Evolutionary conservation across 2,888 invertebrate species (phyloP), one percentile per base, ranked within the genome.

Genomic region (Eupeodes latifasciatus): DNA sequence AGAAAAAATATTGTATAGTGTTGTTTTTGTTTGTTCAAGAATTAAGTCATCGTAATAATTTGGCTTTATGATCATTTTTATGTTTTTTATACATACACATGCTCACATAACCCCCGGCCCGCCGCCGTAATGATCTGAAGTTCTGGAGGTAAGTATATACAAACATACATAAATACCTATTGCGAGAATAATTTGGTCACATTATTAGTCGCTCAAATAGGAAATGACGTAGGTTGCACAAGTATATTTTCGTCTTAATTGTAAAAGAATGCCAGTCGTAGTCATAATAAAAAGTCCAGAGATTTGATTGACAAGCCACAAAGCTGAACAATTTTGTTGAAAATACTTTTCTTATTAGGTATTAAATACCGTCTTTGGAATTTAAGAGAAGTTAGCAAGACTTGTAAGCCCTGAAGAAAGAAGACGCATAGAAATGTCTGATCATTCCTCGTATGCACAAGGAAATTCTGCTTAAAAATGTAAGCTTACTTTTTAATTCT

Each of bases 1-100:
- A 40, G 14, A 64, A 78, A 57, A 40, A 76, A 47, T 27, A 79
- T 76, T 59, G 34, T 61, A 14, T 57, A 12, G 4, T 77, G 72
- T 11, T 59, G 16, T 72, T 27, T 69, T n/a, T 61, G 16, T 47
- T 86, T 66, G 75, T 76, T 14, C 75, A 79, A 59, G 75, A 79
- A 79, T 79, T 66, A 79, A 80, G 71, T 47, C 49, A 66, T 77
- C 77, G 61, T 67, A n/a, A 34, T 62, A 57, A 64, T 72, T 34
- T 84, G 80, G 40, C 69, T 27, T 27, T 75, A 69, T 59, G 27
- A 14, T n/a, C 34, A 57, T 44, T 16, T 44, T 16, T 57, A 71
- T 40, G 5, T 19, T 27, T 19, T 19, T 9, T 10, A 64, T 27
- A 64, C 57, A 78, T 47, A 53, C 10, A 57, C 27, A 36, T 27